phyloP scores from a whole-genome alignment of 2,113 vertebrate genomes.

The Nothoprocta perdicaria region DNA sequence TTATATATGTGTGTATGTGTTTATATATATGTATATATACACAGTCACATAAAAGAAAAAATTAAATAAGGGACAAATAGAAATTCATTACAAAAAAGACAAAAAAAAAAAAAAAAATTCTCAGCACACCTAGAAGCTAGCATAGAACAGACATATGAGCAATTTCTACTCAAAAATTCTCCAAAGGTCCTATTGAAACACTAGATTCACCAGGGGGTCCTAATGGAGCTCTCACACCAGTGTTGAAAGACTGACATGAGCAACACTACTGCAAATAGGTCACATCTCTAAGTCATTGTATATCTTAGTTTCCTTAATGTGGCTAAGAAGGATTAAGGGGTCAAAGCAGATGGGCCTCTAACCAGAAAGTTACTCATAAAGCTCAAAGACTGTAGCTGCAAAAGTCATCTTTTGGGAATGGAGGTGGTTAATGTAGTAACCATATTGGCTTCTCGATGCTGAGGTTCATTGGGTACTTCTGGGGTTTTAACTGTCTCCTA shows the following conservation, averaged over 20 bases:
- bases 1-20: neutral
- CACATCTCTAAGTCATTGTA: neutral
- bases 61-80: neutral
- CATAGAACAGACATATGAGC: neutral
- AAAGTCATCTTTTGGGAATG: neutral
- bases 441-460: neutral
- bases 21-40: neutral
- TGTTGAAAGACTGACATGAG: neutral
- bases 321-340: neutral
- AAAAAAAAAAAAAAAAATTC: neutral
- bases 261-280: neutral
- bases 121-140: neutral
- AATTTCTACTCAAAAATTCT: neutral
- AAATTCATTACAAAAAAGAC: neutral
- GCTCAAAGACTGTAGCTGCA: neutral
- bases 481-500: neutral
- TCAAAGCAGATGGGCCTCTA: neutral
- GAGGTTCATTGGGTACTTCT: neutral
- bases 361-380: neutral
- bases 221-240: neutral
- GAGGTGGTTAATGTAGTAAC: neutral
- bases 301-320: neutral
- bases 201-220: neutral
- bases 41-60: neutral
- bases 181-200: neutral